Evolutionary conservation across 2,888 invertebrate species (phyloP), one percentile per base, ranked within the genome.

Genomic region (Eupithecia centaureata): DNA sequence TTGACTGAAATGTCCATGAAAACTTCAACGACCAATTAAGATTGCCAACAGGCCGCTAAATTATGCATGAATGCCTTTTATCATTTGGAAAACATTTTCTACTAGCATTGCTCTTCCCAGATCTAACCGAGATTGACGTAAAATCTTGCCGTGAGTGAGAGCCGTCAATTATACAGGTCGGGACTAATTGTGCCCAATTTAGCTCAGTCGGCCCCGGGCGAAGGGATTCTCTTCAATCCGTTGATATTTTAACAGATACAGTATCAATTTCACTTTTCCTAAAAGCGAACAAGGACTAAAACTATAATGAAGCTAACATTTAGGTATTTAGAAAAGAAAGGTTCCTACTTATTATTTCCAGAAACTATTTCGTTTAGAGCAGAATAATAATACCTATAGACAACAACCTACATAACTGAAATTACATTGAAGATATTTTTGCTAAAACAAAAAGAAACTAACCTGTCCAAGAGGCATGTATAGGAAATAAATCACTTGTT

Each of bases 121-220:
- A 56, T 56, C 7, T 56, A 56, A 28, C 47, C 30, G 10, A 56
- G 54, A 18, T 56, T 56, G 54, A 30, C 54, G n/a, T n/a, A 73
- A 72, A 70, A 77, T 74, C 77, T 76, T 76, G 65, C 68, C 66
- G 67, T 80, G 84, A 85, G 82, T 80, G 77, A 81, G 83, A 22
- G 18, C 54, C 28, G 88, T 88, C 90, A 91, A 91, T 91, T 91
- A 91, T 87, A 87, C 84, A 79, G 82, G 82, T 80, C 79, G 79
- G 78, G 78, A 82, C 83, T 90, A 91, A 91, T 91, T 91, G 88
- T 85, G 82, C 79, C 84, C 87, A 85, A 87, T 90, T 89, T 84
- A 86, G 86, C 81, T 42, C 82, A 80, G 84, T 83, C 81, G 78
- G 84, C 25, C 28, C 28, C 56, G 83, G 82, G 78, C 80, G 65